Base-by-base conservation (phyloP, 2,888 invertebrate genomes). In the Ametastegia equiseti region DNA sequence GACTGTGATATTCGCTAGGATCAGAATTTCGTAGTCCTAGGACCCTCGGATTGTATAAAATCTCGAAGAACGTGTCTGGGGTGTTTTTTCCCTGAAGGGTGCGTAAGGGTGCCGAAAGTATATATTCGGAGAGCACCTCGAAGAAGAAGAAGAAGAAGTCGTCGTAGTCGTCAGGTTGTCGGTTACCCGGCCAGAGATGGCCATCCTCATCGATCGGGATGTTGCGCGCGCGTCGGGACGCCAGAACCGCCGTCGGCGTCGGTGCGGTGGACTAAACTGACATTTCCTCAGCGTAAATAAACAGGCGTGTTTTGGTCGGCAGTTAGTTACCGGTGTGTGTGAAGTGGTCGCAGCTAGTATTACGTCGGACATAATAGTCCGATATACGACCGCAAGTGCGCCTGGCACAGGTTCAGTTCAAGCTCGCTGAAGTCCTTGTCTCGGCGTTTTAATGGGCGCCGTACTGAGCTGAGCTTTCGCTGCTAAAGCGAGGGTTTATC, bases 381-480 rank as follows among this genome's bases (percentile, higher is more conserved):
- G 57, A 15, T 27, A 30, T 47, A 7, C 5, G 0, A 9, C 27
- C 71, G 54, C 36, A 50, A 50, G 27, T 50, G 54, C 4, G 54
- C 36, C 13, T 33, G 1, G 27, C 60, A 15, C 5, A 60, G 60
- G 5, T 67, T 9, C 36, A 39, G 6, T 0, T 71, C 71, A 67
- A 19, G 36, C 19, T 13, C 30, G 7, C 11, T 5, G 11, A 23
- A 39, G n/a, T 27, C 45, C 42, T 13, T 39, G 69, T 15, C 39
- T 63, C 9, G 36, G 33, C 13, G 19, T 15, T 27, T 45, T 36
- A 78, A 78, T 78, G 78, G 42, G 45, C 63, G 63, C 60, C 78
- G 42, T 60, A 54, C 30, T 86, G 86, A 87, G 84, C 83, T 84
- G 84, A 86, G 85, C 86, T n/a, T n/a, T 84, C 84, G 84, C 82